Evolutionary conservation across 2,888 invertebrate genomes (phyloP).

Genomic region (Callinectes sapidus): DNA sequence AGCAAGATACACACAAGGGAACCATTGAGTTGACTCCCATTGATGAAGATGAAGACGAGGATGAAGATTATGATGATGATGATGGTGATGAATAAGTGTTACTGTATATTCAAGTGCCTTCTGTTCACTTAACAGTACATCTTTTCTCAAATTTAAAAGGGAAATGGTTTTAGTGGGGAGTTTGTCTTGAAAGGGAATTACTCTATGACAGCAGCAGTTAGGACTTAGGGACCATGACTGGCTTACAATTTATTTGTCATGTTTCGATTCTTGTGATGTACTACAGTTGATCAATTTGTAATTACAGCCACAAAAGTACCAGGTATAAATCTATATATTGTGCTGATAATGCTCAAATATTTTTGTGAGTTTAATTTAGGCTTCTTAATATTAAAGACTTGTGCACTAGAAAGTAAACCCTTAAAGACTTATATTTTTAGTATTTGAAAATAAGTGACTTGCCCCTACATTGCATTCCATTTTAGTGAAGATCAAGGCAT

Average conservation of each 20-base stretch:
- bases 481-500: background rate
- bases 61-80: constrained; percentile 18
- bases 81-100: background rate
- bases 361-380: no score
- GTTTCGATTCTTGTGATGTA: background rate
- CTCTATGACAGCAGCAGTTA: background rate
- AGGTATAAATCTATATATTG: no score
- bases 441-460: background rate
- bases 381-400: background rate
- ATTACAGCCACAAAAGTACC: background rate
- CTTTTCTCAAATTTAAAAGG: background rate
- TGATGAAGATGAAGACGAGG: constrained; percentile 10
- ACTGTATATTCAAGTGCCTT: background rate
- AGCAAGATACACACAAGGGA: constrained; percentile 25
- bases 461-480: background rate
- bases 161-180: background rate
- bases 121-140: background rate
- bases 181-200: background rate
- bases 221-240: background rate
- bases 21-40: background rate
- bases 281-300: background rate
- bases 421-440: background rate
- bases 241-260: background rate
- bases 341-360: no score
- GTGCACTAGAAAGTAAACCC: background rate